phyloP scores from a whole-genome alignment of 2,888 invertebrate genomes.

The Agrochola macilenta region DNA sequence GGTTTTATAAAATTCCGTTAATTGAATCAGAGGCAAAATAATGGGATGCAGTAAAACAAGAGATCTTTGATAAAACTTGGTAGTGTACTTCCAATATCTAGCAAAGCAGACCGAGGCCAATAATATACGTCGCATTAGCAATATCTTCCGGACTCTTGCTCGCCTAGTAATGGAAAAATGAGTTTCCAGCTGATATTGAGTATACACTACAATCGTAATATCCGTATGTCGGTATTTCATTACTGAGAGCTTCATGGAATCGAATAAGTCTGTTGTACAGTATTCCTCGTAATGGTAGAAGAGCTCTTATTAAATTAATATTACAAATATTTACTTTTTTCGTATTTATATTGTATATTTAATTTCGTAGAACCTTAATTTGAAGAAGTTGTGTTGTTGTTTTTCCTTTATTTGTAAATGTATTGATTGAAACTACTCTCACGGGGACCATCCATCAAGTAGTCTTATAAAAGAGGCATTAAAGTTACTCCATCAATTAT shows the following conservation, averaged over 20 bases:
- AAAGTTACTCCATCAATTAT: constrained; percentile 38
- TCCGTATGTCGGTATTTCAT: constrained; percentile 38
- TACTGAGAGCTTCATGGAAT: constrained; percentile 39
- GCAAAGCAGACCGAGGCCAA: constrained; percentile 31
- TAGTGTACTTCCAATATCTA: constrained; percentile 8
- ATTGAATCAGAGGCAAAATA: neutral
- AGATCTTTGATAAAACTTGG: neutral
- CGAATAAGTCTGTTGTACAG: constrained; percentile 29
- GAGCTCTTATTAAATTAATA: constrained; percentile 43
- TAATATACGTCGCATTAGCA: constrained; percentile 54
- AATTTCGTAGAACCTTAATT: constrained; percentile 8
- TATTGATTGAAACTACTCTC: constrained; percentile 32
- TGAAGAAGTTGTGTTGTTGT: neutral
- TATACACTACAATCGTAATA: constrained; percentile 37
- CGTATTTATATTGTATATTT: constrained; percentile 1
- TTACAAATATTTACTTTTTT: constrained; percentile 14
- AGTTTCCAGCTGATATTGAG: constrained; percentile 43
- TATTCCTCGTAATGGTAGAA: neutral
- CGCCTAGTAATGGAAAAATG: constrained; percentile 52
- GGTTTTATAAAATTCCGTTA: too few species aligned
- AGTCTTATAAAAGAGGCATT: constrained; percentile 2
- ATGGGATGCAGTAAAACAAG: constrained; percentile 8
- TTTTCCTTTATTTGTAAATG: constrained; percentile 8
- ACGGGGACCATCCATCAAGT: constrained; percentile 33
- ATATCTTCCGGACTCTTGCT: constrained; percentile 50